A percentile compares a stretch with the other conserved stretches of the same genome.
These are phyloP conservation scores for Lasiurus borealis DNA, from an alignment of 2,113 vertebrate genomes.

Conservation along the genomic window DNA sequence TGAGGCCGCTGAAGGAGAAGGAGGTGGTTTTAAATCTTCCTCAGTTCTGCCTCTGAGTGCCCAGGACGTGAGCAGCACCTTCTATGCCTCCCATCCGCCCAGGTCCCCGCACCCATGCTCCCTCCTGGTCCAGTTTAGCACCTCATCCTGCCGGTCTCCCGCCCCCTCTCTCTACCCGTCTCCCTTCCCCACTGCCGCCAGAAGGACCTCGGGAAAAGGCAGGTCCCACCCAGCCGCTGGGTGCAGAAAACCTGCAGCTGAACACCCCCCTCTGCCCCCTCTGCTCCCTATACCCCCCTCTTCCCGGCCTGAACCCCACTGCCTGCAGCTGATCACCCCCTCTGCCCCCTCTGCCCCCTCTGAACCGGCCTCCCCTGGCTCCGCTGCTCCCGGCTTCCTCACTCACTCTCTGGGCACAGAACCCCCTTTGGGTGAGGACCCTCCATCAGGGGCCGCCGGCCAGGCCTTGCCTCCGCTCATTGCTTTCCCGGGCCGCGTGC, in stretches of 20 bases:
- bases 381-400: background rate
- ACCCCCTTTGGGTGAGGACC: too few species aligned
- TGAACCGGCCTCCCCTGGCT: accelerated
- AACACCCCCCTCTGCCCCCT: too few species aligned
- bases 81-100: background rate
- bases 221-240: background rate
- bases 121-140: background rate
- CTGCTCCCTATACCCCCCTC: too few species aligned
- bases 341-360: background rate
- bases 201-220: background rate
- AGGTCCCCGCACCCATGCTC: background rate
- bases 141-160: background rate
- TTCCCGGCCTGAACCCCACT: too few species aligned
- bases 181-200: background rate
- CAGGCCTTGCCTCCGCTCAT: background rate
- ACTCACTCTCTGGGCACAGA: background rate
- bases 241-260: background rate
- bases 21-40: background rate
- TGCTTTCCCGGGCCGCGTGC: background rate
- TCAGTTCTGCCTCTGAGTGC: background rate
- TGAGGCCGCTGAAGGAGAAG: background rate
- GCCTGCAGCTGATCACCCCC: too few species aligned
- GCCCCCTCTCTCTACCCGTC: background rate
- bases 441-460: background rate
- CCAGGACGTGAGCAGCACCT: background rate